A percentile compares a stretch with the other conserved stretches of the same genome.
Conservation (phyloP, 2,888 invertebrate genomes). For the Galerucella nymphaeae region DNA sequence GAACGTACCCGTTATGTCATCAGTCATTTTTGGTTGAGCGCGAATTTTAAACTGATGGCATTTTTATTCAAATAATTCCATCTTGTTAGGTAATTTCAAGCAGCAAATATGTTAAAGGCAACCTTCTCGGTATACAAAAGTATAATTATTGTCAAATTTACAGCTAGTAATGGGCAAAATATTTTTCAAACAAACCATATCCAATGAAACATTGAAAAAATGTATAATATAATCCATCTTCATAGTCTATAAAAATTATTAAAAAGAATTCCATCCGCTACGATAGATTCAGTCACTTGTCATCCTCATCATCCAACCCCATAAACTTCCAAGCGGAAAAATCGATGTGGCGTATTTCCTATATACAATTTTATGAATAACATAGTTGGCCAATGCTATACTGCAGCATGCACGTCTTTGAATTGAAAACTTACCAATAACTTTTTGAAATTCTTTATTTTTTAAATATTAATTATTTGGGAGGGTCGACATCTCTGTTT, state of each 20-base stretch:
- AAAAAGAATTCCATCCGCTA: constrained; percentile 24
- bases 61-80: too few relatives aligned
- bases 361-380: constrained; percentile 54
- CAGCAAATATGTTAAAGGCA: too few relatives aligned
- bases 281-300: constrained; percentile 30
- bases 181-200: too few relatives aligned
- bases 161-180: too few relatives aligned
- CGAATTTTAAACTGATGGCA: too few relatives aligned
- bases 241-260: constrained; percentile 19
- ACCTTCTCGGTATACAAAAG: too few relatives aligned
- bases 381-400: constrained; percentile 40
- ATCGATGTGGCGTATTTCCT: constrained; percentile 50
- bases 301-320: constrained; percentile 30
- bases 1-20: too few relatives aligned
- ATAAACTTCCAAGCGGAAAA: constrained; percentile 31
- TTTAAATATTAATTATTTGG: not conserved
- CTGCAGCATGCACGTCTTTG: not conserved
- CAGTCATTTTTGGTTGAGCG: too few relatives aligned
- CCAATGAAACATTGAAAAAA: too few relatives aligned
- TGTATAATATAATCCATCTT: not conserved
- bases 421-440: not conserved
- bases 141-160: too few relatives aligned
- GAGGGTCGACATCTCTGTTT: not conserved
- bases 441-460: not conserved
- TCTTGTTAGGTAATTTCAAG: too few relatives aligned